Evolutionary conservation across 2,888 invertebrate species (phyloP).

Genomic region (Beris morrisii): DNA sequence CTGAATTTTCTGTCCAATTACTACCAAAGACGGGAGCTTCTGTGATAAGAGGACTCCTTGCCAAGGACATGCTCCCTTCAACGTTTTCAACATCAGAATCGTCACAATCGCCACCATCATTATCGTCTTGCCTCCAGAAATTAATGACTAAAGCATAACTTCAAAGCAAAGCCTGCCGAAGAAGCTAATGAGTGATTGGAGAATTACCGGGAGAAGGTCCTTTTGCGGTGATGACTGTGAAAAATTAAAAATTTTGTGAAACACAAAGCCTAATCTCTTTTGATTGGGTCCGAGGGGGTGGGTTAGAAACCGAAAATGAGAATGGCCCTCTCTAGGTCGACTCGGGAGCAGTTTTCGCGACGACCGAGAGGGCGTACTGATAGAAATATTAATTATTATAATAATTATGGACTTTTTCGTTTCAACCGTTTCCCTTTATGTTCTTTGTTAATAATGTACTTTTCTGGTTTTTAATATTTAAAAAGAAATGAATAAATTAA

Average conservation of each 20-base stretch:
- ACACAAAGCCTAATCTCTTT: no score
- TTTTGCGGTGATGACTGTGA: no score
- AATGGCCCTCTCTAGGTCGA: not conserved
- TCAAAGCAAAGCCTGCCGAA: no score
- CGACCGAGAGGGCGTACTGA: not conserved
- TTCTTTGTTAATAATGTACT: conserved; percentile 16
- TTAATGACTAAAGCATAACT: no score
- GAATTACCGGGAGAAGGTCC: no score
- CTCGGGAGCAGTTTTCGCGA: not conserved
- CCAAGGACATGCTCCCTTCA: not conserved
- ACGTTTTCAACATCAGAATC: no score
- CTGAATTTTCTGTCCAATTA: conserved; percentile 37
- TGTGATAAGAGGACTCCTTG: conserved; percentile 33
- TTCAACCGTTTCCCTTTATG: not conserved
- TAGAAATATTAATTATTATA: conserved; percentile 7
- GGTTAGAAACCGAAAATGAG: no score
- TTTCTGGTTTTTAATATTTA: conserved; percentile 16
- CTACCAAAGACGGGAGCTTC: conserved; percentile 34
- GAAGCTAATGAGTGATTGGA: no score
- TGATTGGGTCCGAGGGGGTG: no score
- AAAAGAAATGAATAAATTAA: not conserved
- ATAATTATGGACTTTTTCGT: not conserved
- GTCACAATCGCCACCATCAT: no score
- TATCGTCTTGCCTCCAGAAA: no score
- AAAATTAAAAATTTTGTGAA: no score